These are phyloP conservation scores for Nannoperca australis DNA, from an alignment of 2,797 vertebrate genomes.

Conservation along the genomic window DNA sequence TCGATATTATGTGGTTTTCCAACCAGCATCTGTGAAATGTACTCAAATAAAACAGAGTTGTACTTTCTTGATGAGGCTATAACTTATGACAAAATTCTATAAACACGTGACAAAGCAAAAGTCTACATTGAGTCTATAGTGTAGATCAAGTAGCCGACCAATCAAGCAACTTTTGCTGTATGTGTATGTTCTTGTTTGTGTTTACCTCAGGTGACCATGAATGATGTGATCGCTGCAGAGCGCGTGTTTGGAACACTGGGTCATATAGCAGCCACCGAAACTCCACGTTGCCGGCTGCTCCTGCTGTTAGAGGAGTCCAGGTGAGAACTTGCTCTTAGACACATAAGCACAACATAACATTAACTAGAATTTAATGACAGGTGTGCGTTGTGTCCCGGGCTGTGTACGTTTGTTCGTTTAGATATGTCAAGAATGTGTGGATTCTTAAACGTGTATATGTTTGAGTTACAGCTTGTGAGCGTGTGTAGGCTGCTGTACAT, in stretches of 20 bases:
- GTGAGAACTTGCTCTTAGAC: slow-evolving; percentile 76
- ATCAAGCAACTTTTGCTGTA: neutral
- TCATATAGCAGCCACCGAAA: slow-evolving; percentile 92
- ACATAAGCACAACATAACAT: slow-evolving; percentile 16
- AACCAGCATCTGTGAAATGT: neutral
- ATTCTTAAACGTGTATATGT: slow-evolving; percentile 24
- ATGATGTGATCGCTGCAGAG: slow-evolving; percentile 92
- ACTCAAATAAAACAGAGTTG: neutral
- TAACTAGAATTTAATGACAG: slow-evolving; percentile 32
- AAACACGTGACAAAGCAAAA: too few species aligned
- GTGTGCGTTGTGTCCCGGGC: slow-evolving; percentile 34
- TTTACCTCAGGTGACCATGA: slow-evolving; percentile 90
- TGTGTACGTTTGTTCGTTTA: slow-evolving; percentile 35
- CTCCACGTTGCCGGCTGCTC: slow-evolving; percentile 90
- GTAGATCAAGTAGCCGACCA: neutral
- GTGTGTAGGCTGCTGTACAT: slow-evolving; percentile 48
- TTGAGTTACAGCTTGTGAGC: slow-evolving; percentile 33
- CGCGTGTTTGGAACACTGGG: slow-evolving; percentile 94
- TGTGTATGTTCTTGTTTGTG: slow-evolving; percentile 29
- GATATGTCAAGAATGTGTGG: slow-evolving; percentile 45
- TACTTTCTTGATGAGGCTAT: neutral
- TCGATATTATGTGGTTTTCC: neutral
- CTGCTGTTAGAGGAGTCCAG: slow-evolving; percentile 93
- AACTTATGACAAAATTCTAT: neutral
- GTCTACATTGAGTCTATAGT: neutral